Evolutionary conservation across 1,140 invertebrate genomes (phyloP).

Genomic region (Argopecten irradians): DNA sequence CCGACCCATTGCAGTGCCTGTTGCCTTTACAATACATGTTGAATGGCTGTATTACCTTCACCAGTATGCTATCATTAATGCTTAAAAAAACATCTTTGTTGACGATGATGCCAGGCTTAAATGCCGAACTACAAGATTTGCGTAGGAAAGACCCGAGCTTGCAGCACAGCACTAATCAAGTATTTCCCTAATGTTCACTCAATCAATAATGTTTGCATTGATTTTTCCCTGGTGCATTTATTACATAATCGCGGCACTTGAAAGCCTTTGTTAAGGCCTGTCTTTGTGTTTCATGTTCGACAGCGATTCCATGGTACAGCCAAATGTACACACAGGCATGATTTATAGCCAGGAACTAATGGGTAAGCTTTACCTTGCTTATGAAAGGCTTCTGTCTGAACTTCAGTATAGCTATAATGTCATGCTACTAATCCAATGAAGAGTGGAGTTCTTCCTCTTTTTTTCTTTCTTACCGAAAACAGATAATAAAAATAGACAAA

Average conservation of each 20-base stretch:
- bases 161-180: neutral
- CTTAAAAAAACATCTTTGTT: neutral
- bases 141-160: neutral
- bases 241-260: neutral
- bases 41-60: neutral
- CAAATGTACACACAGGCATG: neutral
- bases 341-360: neutral
- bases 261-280: neutral
- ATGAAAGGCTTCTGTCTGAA: neutral
- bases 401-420: neutral
- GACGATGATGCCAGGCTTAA: neutral
- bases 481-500: too few relatives aligned
- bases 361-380: neutral
- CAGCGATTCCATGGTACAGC: neutral
- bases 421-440: too few relatives aligned
- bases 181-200: neutral
- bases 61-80: neutral
- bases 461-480: too few relatives aligned
- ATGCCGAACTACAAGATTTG: neutral
- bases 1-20: neutral
- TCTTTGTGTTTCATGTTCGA: conserved; percentile 12
- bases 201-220: neutral
- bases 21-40: neutral
- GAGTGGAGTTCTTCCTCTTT: too few relatives aligned
- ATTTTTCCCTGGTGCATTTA: conserved; percentile 17